These are phyloP conservation scores for Cataglyphis livida DNA, from an alignment of 2,888 invertebrate species.

Conservation along the genomic window DNA sequence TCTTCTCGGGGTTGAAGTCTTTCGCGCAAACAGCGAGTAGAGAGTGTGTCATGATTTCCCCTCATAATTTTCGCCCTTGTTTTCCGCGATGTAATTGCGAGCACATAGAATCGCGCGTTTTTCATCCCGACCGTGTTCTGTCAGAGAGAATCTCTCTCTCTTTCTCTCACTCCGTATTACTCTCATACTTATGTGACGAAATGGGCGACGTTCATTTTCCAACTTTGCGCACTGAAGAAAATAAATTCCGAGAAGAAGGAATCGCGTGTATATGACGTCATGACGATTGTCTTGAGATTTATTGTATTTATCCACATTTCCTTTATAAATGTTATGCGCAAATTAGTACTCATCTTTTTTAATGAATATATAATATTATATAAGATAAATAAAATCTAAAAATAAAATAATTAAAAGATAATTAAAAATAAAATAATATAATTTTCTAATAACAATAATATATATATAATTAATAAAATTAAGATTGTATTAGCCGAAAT, in stretches of 20 bases:
- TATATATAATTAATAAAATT: too few relatives aligned
- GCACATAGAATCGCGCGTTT: neutral
- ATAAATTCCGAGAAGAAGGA: neutral
- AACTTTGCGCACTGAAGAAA: neutral
- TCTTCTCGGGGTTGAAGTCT: constrained; percentile 1
- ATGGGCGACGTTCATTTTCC: constrained; percentile 57
- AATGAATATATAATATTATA: neutral
- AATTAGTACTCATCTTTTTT: neutral
- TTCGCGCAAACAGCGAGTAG: constrained; percentile 5
- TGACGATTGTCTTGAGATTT: neutral
- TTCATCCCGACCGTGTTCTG: constrained; percentile 31
- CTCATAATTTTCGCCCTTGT: constrained; percentile 21
- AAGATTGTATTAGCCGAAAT: too few relatives aligned
- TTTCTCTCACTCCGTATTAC: too few relatives aligned
- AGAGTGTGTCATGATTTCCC: constrained; percentile 21
- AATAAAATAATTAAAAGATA: neutral
- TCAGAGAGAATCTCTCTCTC: constrained; percentile 5
- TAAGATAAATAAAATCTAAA: neutral
- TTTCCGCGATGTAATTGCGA: neutral
- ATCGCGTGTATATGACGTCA: neutral
- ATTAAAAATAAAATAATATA: neutral
- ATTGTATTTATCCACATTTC: neutral
- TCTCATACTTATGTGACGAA: constrained; percentile 35
- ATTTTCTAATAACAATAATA: neutral
- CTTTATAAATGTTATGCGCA: neutral